Conservation (phyloP, 2,888 invertebrate genomes). For the Metellina segmentata region DNA sequence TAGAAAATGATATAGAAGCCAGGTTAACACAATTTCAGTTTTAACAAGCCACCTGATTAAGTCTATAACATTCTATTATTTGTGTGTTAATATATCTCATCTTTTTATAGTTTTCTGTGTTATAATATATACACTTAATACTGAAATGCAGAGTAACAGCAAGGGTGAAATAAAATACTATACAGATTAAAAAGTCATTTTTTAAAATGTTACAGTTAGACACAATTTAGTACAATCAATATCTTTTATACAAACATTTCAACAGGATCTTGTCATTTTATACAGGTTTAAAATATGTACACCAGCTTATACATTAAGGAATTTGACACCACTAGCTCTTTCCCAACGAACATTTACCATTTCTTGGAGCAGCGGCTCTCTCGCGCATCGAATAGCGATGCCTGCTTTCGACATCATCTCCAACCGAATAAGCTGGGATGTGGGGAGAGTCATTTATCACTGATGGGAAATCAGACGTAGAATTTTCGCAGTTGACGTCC, state of each 20-base stretch:
- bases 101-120: neutral
- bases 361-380: slow-evolving; percentile 35
- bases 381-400: slow-evolving; percentile 71
- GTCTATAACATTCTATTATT: slow-evolving; percentile 2
- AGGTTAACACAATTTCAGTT: slow-evolving; percentile 33
- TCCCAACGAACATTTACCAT: slow-evolving; percentile 45
- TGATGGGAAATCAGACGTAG: slow-evolving; percentile 57
- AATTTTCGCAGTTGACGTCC: slow-evolving; percentile 43
- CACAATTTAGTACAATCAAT: slow-evolving; percentile 13
- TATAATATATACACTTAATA: slow-evolving; percentile 38
- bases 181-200: slow-evolving; percentile 53
- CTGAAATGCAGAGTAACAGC: slow-evolving; percentile 53
- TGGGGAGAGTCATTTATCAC: slow-evolving; percentile 36
- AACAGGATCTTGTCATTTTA: slow-evolving; percentile 4
- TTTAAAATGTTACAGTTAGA: slow-evolving; percentile 24
- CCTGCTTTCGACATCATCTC: slow-evolving; percentile 29
- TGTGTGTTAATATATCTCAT: slow-evolving; percentile 11
- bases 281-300: slow-evolving; percentile 55
- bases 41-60: slow-evolving; percentile 7
- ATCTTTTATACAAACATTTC: slow-evolving; percentile 22
- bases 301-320: neutral
- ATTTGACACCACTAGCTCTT: slow-evolving; percentile 56
- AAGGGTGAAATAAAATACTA: slow-evolving; percentile 45
- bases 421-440: neutral
- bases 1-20: slow-evolving; percentile 33